Base-by-base conservation (phyloP, 1,140 invertebrate genomes). In the Leptinotarsa texana region DNA sequence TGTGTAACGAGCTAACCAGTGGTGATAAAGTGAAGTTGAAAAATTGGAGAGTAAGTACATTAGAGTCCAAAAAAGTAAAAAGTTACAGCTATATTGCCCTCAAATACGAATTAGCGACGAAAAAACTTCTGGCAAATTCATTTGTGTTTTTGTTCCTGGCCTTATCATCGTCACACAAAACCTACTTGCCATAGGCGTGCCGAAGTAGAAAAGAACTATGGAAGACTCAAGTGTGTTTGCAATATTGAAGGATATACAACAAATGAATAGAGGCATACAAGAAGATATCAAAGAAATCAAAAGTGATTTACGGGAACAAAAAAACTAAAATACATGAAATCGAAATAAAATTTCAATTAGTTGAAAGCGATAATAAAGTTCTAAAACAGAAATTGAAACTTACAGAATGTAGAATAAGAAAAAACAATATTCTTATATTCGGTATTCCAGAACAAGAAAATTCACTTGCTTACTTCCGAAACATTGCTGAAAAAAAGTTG, bases 231-330 rank as follows among this genome's bases (percentile, higher is more conserved):
- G n/a, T 48, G 33, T 51, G 57, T 61, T 24, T 22, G 22, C 65
- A n/a, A 22, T 71, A 24, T 61, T 74, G 8, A 66, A 22, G 11
- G 13, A 73, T 66, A 65, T 65, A 22, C 63, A 65, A 65, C 63
- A 65, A 65, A 65, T 17, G 18, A 65, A 65, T 65, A 65, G 63
- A 65, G 15, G 6, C 63, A 65, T 65, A 24, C 63, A 18, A 65
- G 63, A 65, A 18, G 63, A 65, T 65, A 65, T 18, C 63, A 21
- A 65, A 17, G 17, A 65, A 17, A 65, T 65, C 18, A 65, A 65
- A 65, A 17, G 18, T 65, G 1, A 21, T 65, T 65, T 65, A 65
- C 63, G 24, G 24, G 13, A 65, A 65, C 63, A 65, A 2, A 21
- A n/a, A 65, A 65, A 65, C 63, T 65, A 65, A 65, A 65, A 27